A percentile compares a stretch with the other conserved stretches of the same genome.
Conservation (phyloP, 2,888 invertebrate genomes). For the Phalangium opilio region DNA sequence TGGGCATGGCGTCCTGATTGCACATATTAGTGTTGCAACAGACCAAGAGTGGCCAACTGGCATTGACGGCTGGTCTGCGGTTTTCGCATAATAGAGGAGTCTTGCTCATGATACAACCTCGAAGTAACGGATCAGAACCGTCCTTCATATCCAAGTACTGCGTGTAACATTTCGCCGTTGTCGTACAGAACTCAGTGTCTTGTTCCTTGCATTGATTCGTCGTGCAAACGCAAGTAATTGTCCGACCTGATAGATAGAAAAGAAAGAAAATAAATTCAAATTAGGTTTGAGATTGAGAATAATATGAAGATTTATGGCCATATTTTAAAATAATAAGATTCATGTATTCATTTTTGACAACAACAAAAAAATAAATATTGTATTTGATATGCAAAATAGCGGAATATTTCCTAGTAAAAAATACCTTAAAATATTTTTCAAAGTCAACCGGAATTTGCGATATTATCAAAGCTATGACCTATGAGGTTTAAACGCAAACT, state of each 20-base stretch:
- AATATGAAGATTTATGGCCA: no score
- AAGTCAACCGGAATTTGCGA: no score
- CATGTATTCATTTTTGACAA: no score
- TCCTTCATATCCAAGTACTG: conserved; percentile 28
- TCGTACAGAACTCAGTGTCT: conserved; percentile 26
- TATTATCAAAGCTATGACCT: no score
- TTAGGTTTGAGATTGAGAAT: no score
- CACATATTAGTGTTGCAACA: conserved; percentile 31
- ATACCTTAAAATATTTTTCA: no score
- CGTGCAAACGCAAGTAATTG: conserved; percentile 29
- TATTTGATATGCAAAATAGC: no score
- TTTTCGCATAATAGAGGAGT: conserved; percentile 34
- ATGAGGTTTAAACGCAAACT: no score
- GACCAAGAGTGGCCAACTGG: conserved; percentile 30
- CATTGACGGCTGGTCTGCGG: conserved; percentile 26
- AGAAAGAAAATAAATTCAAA: no score
- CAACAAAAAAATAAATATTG: no score
- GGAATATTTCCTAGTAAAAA: no score
- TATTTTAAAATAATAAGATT: no score
- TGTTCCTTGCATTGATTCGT: conserved; percentile 28
- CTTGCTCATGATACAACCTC: conserved; percentile 31
- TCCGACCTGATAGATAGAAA: conserved; percentile 11
- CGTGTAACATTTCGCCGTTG: conserved; percentile 31
- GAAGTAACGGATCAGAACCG: conserved; percentile 24
- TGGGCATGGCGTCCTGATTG: conserved; percentile 27